These are phyloP conservation scores for Pterophyllum scalare DNA, from an alignment of 2,113 vertebrate species.

Conservation along the genomic window DNA sequence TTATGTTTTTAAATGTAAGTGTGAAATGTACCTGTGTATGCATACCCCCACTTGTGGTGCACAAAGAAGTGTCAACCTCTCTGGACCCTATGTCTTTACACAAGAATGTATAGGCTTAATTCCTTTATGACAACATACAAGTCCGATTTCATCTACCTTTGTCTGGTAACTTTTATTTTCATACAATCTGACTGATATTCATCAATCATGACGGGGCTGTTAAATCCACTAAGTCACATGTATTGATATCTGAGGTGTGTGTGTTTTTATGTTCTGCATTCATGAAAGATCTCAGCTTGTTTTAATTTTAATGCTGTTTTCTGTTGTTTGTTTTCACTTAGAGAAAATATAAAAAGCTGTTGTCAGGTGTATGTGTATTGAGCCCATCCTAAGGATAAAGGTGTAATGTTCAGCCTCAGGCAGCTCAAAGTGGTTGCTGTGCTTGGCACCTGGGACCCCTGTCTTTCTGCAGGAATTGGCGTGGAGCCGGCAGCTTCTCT, in stretches of 20 bases:
- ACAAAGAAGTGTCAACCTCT: background rate
- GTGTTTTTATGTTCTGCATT: background rate
- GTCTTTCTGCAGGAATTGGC: slow-evolving; percentile 71
- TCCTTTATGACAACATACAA: background rate
- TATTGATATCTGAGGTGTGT: background rate
- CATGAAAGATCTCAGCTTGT: background rate
- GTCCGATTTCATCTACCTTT: background rate
- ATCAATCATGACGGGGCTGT: background rate
- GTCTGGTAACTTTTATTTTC: background rate
- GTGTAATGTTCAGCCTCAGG: slow-evolving; percentile 73
- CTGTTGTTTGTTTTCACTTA: slow-evolving; percentile 23
- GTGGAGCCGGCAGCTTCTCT: slow-evolving; percentile 57
- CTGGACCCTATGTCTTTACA: background rate
- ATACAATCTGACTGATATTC: background rate
- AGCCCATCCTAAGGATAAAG: slow-evolving; percentile 60
- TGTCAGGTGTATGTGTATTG: slow-evolving; percentile 45
- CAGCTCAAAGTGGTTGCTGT: slow-evolving; percentile 67
- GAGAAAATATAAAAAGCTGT: background rate
- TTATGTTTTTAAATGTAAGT: background rate
- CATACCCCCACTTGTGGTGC: background rate
- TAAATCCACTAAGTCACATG: background rate
- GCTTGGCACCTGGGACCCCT: slow-evolving; percentile 72
- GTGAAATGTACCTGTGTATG: background rate
- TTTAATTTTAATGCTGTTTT: background rate
- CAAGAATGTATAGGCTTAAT: background rate